A percentile compares a stretch with the other conserved stretches of the same genome.
phyloP scores from a whole-genome alignment of 2,797 vertebrate genomes.

The Fratercula arctica region DNA sequence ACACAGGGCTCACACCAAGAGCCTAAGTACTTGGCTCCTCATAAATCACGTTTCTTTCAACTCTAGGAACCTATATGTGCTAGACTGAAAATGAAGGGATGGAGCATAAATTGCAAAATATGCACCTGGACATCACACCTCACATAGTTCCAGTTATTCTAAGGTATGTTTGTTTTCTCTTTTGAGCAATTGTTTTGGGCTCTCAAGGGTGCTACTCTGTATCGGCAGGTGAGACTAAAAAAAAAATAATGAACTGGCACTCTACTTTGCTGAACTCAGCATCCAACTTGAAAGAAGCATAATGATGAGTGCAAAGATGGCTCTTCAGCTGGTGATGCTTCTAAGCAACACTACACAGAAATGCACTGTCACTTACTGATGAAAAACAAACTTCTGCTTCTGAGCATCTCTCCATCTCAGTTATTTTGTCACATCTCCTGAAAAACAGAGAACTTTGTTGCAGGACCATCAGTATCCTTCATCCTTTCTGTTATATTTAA shows the following conservation, averaged over 20 bases:
- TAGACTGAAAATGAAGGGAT: background rate
- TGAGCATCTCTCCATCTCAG: background rate
- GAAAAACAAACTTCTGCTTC: background rate
- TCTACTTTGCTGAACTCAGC: background rate
- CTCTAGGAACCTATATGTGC: background rate
- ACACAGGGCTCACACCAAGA: background rate
- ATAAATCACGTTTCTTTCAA: background rate
- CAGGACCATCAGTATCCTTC: background rate
- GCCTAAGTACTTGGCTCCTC: background rate
- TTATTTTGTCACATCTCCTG: background rate
- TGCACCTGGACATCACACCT: background rate
- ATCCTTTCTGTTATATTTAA: background rate
- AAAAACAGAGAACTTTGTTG: background rate
- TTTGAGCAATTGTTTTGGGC: background rate
- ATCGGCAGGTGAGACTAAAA: background rate
- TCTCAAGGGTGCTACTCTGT: background rate
- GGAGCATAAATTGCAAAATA: background rate
- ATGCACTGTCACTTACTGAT: background rate
- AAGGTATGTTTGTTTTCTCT: background rate
- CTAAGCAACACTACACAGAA: background rate
- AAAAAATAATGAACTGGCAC: background rate
- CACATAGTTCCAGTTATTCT: background rate
- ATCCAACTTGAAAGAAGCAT: background rate
- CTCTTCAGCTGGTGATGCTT: background rate
- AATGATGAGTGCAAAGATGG: background rate